A percentile compares a stretch with the other conserved stretches of the same genome.
Evolutionary conservation across 2,797 vertebrate genomes (phyloP).

Genomic region (Petrocephalus sullivani): DNA sequence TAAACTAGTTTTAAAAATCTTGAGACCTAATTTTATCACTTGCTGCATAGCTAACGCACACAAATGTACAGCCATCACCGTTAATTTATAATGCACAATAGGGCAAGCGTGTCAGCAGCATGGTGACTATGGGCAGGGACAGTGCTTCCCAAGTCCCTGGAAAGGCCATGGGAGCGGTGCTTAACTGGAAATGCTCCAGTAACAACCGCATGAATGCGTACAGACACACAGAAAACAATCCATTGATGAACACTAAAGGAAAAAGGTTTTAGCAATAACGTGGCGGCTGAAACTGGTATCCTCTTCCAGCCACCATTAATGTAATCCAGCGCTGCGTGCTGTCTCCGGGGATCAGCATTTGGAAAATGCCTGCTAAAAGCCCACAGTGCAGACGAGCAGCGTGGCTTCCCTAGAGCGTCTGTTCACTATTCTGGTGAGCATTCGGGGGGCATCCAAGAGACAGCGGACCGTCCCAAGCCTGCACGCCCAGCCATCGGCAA

Average conservation of each 20-base stretch:
- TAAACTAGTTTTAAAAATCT: neutral
- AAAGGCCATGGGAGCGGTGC: neutral
- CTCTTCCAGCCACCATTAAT: neutral
- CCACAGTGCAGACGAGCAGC: neutral
- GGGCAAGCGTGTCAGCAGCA: neutral
- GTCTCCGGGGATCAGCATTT: neutral
- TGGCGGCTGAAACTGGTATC: neutral
- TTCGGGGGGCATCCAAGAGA: neutral
- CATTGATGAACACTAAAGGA: neutral
- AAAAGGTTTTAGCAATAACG: neutral
- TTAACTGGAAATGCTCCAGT: neutral
- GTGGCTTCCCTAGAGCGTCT: neutral
- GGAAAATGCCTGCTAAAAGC: slow-evolving; percentile 6
- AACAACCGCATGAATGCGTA: neutral
- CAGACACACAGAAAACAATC: neutral
- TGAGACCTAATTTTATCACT: neutral
- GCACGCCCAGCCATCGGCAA: neutral
- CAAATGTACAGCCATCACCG: neutral
- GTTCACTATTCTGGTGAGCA: neutral
- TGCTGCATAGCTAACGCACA: neutral
- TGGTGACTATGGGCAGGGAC: neutral
- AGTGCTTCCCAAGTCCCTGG: neutral
- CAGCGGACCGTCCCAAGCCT: neutral
- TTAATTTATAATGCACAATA: neutral
- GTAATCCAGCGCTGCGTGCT: neutral